These are phyloP conservation scores for Hypolimnas misippus DNA, from an alignment of 2,888 invertebrate species.

Conservation along the genomic window DNA sequence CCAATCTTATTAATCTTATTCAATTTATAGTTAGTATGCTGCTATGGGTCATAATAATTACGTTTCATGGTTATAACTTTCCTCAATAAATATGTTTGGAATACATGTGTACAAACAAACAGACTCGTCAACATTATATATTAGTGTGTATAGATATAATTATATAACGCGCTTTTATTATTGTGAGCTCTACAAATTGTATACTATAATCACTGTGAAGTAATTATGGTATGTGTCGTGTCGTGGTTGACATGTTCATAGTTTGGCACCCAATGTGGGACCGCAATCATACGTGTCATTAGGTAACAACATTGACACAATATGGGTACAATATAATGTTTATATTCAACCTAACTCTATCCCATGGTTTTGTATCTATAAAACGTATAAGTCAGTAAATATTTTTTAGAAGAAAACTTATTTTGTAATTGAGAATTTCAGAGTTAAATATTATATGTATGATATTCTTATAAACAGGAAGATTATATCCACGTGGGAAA, in stretches of 20 bases:
- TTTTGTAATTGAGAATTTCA: too few relatives aligned
- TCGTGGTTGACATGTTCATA: slow-evolving; percentile 26
- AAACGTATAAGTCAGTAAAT: not conserved
- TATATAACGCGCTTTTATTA: not conserved
- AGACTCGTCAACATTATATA: too few relatives aligned
- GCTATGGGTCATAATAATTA: too few relatives aligned
- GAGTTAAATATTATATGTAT: too few relatives aligned
- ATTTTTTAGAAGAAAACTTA: too few relatives aligned
- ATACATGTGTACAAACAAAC: too few relatives aligned
- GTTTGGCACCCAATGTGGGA: slow-evolving; percentile 40
- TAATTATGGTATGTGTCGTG: too few relatives aligned
- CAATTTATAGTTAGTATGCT: too few relatives aligned
- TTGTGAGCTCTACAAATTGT: not conserved
- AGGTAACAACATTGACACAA: slow-evolving; percentile 1
- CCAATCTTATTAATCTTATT: too few relatives aligned
- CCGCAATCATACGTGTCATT: slow-evolving; percentile 27
- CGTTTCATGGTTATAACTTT: not conserved
- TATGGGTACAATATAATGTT: not conserved
- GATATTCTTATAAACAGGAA: not conserved
- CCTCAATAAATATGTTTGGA: too few relatives aligned
- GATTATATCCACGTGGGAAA: not conserved
- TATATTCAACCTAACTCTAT: not conserved
- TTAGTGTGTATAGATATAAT: too few relatives aligned
- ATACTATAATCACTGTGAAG: slow-evolving; percentile 14
- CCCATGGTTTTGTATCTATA: not conserved